Evolutionary conservation across 2,888 invertebrate genomes (phyloP).

Genomic region (Gordius sp.): DNA sequence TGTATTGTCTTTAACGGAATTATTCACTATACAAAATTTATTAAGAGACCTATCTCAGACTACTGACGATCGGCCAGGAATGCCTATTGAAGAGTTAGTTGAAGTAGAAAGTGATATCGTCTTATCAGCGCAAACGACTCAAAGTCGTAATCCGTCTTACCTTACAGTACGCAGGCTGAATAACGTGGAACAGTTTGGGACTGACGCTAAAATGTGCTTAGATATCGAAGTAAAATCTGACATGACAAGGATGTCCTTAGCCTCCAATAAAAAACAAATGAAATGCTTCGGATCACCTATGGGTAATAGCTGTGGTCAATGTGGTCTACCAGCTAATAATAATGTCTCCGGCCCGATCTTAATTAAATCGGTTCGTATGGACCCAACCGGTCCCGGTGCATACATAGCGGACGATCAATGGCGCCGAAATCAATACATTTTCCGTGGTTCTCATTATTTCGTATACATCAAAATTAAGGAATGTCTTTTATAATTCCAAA

Average conservation of each 20-base stretch:
- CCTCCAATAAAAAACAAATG: background rate
- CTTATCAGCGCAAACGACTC: background rate
- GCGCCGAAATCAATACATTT: constrained; percentile 1
- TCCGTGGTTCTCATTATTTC: background rate
- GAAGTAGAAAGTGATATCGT: background rate
- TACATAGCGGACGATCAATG: background rate
- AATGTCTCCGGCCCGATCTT: background rate
- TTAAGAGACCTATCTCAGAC: background rate
- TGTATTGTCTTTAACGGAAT: background rate
- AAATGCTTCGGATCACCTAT: constrained; percentile 2
- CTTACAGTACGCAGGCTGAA: background rate
- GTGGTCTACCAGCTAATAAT: background rate
- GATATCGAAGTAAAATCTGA: background rate
- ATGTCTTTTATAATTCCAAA: no score
- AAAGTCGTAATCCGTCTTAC: background rate
- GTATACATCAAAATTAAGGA: background rate
- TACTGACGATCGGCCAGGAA: background rate
- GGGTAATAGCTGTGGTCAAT: constrained; percentile 9
- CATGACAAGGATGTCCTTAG: background rate
- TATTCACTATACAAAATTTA: background rate
- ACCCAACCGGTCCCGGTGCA: background rate
- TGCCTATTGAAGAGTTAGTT: background rate
- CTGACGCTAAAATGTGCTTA: background rate
- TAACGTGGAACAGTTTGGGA: background rate
- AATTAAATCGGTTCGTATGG: background rate